These are phyloP conservation scores for Tipula lateralis DNA, from an alignment of 2,888 invertebrate genomes.

Conservation along the genomic window DNA sequence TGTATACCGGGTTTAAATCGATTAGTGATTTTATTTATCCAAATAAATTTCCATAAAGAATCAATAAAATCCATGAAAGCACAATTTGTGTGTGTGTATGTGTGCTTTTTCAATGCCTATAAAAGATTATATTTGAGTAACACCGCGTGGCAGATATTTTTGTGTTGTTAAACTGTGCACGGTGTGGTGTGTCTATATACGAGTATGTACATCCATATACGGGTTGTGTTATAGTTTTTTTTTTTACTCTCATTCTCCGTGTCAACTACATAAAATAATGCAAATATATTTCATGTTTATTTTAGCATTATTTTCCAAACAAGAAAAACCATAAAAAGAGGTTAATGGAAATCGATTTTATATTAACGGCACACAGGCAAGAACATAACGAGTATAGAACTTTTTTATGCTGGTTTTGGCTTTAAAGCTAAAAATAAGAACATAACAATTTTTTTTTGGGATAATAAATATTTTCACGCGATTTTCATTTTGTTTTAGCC, in stretches of 20 bases:
- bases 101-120: not conserved
- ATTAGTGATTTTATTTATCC: not conserved
- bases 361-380: constrained; percentile 15
- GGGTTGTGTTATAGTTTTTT: not conserved
- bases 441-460: not conserved
- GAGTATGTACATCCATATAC: not conserved
- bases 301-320: constrained; percentile 11
- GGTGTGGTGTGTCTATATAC: not conserved
- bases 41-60: not conserved
- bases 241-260: not conserved
- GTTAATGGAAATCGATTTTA: constrained; percentile 19
- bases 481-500: not conserved
- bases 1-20: not conserved
- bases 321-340: constrained; percentile 13
- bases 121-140: not conserved
- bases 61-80: not conserved
- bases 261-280: not conserved
- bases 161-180: not conserved
- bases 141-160: constrained; percentile 11
- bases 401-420: not conserved
- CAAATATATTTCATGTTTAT: constrained; percentile 9
- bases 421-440: not conserved
- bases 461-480: not conserved
- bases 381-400: not conserved
- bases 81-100: not conserved